Percentiles rank a stretch among this genome's conserved stretches.
Conservation (phyloP, 2,888 invertebrate genomes). For the Acanthosepion esculentum region DNA sequence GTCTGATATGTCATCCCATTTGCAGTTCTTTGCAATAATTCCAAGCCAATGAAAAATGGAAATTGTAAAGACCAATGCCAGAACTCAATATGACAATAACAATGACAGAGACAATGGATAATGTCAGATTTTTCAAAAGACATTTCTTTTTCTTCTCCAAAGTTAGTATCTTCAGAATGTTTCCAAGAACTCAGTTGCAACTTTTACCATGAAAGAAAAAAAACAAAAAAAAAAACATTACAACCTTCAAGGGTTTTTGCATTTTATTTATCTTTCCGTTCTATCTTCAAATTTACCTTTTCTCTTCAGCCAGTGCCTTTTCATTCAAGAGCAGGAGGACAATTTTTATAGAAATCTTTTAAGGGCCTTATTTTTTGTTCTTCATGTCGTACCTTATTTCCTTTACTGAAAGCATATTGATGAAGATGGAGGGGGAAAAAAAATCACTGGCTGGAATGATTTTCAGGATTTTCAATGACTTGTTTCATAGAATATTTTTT, state of each 20-base stretch:
- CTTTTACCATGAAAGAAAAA: background rate
- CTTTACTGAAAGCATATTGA: too few species aligned
- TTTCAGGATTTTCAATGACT: too few species aligned
- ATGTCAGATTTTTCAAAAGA: background rate
- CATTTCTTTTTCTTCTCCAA: background rate
- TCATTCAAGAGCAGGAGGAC: background rate
- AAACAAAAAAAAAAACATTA: background rate
- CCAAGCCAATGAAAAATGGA: background rate
- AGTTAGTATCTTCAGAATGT: background rate
- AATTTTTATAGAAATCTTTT: too few species aligned
- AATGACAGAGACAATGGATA: background rate
- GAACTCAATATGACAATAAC: background rate
- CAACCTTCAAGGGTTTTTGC: background rate
- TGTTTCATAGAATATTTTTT: too few species aligned
- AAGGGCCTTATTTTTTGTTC: too few species aligned
- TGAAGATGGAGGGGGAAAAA: too few species aligned
- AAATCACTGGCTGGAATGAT: too few species aligned
- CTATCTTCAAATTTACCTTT: background rate
- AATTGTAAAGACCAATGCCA: background rate
- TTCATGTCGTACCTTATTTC: too few species aligned
- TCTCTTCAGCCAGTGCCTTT: background rate
- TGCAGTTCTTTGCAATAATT: conserved; percentile 8
- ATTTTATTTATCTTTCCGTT: background rate
- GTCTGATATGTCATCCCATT: background rate
- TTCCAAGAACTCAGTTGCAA: background rate